phyloP scores from a whole-genome alignment of 2,113 vertebrate species.

The Mormoops blainvillei region DNA sequence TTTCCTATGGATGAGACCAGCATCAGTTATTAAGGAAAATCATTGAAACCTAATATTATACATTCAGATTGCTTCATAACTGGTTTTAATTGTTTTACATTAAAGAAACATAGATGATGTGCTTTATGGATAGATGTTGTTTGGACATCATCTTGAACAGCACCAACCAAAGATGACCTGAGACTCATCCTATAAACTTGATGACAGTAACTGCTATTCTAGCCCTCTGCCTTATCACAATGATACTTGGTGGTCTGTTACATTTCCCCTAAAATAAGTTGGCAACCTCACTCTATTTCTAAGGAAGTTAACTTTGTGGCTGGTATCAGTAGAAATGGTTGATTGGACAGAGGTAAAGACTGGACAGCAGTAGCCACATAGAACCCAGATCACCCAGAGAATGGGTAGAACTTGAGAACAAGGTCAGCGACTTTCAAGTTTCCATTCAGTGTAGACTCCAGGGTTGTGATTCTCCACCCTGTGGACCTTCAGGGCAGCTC shows the following conservation, averaged over 20 bases:
- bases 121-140: rapidly evolving
- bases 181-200: not conserved
- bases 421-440: not conserved
- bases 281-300: not conserved
- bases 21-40: not conserved
- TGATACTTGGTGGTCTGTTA: conserved; percentile 47
- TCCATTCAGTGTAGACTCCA: not conserved
- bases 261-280: conserved; percentile 57
- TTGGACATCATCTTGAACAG: not conserved
- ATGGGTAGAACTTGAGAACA: not conserved
- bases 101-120: not conserved
- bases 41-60: not conserved
- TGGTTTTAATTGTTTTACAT: not conserved
- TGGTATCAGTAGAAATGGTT: not conserved
- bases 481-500: too few relatives aligned
- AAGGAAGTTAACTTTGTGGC: not conserved
- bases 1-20: not conserved
- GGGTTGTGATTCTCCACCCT: too few relatives aligned
- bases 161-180: not conserved
- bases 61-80: not conserved
- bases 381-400: not conserved
- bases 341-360: not conserved
- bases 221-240: conserved; percentile 42
- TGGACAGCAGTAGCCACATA: not conserved
- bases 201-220: conserved; percentile 29